Evolutionary conservation across 2,888 invertebrate genomes (phyloP).

Genomic region (Actias luna): DNA sequence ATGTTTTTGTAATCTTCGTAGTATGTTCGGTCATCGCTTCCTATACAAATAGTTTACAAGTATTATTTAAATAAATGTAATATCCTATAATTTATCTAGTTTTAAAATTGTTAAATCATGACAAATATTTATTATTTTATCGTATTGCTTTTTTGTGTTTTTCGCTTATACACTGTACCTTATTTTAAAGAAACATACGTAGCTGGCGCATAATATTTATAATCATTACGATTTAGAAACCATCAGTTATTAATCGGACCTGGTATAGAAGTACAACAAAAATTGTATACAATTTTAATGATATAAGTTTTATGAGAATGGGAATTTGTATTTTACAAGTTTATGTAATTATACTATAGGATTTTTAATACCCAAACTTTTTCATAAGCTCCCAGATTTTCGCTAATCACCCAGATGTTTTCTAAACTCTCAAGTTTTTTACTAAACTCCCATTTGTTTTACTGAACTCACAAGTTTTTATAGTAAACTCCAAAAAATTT

Average conservation of each 20-base stretch:
- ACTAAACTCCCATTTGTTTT: background rate
- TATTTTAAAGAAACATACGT: conserved; percentile 35
- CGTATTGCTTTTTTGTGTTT: conserved; percentile 19
- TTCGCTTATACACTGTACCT: conserved; percentile 27
- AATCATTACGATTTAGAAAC: background rate
- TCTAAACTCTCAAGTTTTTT: background rate
- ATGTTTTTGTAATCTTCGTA: no score
- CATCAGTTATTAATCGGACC: conserved; percentile 8
- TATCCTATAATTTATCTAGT: conserved; percentile 53
- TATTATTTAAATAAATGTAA: conserved; percentile 63
- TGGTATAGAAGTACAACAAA: conserved; percentile 3
- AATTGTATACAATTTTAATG: background rate
- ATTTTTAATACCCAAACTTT: background rate
- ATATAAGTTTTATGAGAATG: background rate
- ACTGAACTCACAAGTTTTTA: background rate
- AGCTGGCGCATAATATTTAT: conserved; percentile 55
- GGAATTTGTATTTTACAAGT: background rate
- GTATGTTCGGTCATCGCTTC: conserved; percentile 15
- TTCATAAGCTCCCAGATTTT: background rate
- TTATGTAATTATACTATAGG: background rate
- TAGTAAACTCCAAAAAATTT: background rate
- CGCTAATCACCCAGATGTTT: no score
- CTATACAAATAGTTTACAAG: conserved; percentile 52
- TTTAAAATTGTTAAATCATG: conserved; percentile 69
- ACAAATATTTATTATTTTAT: conserved; percentile 73